Conservation (phyloP, 1,140 invertebrate genomes). For the Lepidotrigona ventralis region DNA sequence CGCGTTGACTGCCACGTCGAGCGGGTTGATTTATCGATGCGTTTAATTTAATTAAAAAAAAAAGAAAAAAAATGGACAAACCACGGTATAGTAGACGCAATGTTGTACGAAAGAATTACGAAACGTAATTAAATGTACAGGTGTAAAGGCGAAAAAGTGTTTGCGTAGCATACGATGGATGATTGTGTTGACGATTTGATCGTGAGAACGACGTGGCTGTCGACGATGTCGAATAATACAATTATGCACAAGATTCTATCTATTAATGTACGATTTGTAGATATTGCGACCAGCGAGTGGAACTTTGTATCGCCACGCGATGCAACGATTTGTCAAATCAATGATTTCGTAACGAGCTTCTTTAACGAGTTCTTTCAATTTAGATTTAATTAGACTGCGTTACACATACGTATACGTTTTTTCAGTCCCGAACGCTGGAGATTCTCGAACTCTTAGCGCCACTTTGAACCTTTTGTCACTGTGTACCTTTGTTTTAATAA, state of each 20-base stretch:
- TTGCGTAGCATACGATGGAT: background rate
- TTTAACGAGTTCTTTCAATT: conserved; percentile 3
- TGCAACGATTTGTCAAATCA: conserved; percentile 13
- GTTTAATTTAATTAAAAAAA: background rate
- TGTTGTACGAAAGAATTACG: background rate
- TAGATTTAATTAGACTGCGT: background rate
- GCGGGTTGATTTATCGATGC: background rate
- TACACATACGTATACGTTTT: conserved; percentile 5
- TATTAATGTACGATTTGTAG: conserved; percentile 12
- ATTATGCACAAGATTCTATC: conserved; percentile 11
- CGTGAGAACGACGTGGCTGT: background rate
- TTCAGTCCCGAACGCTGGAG: background rate
- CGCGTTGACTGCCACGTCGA: background rate
- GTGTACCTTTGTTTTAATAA: background rate
- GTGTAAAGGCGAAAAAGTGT: background rate
- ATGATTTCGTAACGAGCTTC: background rate
- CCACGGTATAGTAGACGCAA: background rate
- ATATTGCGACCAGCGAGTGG: background rate
- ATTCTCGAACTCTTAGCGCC: background rate
- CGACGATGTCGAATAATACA: background rate
- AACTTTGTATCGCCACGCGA: conserved; percentile 4
- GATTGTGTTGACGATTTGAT: background rate
- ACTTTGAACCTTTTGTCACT: background rate
- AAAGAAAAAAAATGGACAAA: background rate
- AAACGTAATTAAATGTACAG: background rate